Conservation (phyloP, 2,888 invertebrate species). For the Caenorhabditis panamensis region DNA sequence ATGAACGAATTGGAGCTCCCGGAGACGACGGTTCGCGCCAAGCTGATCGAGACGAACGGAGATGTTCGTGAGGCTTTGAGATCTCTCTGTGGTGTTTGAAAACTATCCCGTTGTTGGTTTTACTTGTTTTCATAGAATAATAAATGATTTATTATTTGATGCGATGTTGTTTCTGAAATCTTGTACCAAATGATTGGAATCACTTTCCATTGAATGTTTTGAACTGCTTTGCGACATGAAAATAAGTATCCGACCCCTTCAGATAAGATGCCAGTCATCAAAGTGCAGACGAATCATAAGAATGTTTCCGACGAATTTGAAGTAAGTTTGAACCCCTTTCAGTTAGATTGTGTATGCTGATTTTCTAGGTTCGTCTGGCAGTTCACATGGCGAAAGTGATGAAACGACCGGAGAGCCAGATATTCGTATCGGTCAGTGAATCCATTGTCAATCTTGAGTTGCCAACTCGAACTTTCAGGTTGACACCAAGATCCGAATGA, state of each 20-base stretch:
- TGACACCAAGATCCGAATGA: slow-evolving; percentile 28
- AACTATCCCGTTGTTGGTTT: not conserved
- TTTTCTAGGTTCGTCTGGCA: slow-evolving; percentile 31
- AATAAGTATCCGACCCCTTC: not conserved
- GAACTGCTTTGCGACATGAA: not conserved
- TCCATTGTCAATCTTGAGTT: not conserved
- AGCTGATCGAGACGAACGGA: slow-evolving; percentile 67
- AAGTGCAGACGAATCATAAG: slow-evolving; percentile 35
- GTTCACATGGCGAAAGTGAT: slow-evolving; percentile 44
- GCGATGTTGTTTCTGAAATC: not conserved
- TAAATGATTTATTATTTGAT: not conserved
- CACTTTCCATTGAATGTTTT: not conserved
- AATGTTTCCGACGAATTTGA: slow-evolving; percentile 43
- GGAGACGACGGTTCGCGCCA: slow-evolving; percentile 61
- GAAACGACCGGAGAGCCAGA: slow-evolving; percentile 50
- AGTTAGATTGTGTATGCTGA: no score
- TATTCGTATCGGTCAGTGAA: slow-evolving; percentile 32
- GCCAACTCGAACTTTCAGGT: slow-evolving; percentile 23
- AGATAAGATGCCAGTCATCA: slow-evolving; percentile 39
- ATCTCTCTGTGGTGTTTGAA: slow-evolving; percentile 56
- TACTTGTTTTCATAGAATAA: slow-evolving; percentile 22
- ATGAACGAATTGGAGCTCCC: slow-evolving; percentile 71
- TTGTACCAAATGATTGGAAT: not conserved
- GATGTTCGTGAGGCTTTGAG: slow-evolving; percentile 53
- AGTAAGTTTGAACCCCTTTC: slow-evolving; percentile 11